Base-by-base conservation (phyloP, 2,113 vertebrate genomes). In the Pelobates fuscus region DNA sequence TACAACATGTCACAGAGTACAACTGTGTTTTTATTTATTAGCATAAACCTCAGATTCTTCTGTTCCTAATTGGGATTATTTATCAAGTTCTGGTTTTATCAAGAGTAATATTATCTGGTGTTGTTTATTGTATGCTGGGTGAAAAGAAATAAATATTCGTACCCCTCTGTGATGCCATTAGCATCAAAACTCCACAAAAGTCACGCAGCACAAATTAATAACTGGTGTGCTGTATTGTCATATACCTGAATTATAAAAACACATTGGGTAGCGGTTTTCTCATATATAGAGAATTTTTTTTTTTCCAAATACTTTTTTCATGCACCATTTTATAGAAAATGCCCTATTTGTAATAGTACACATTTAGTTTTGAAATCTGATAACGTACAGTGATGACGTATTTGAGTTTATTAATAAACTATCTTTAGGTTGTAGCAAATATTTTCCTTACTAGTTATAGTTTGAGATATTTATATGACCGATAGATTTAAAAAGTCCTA, bases 11-110 rank as follows among this genome's bases (percentile, higher is more conserved):
- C 72, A 76, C 72, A 57, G 30, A 46, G 18, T 67, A 67, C 55
- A 20, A 44, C 57, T 60, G 43, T 67, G 55, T 67, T 76, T 60
- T 76, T 75, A 75, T 75, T 75, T 75, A 75, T 67, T 75, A 75
- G 63, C 52, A 52, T 67, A 67, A 76, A 67, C 63, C 44, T 76
- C 55, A 54, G n/a, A 37, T 74, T 67, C 72, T 61, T 67, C 26
- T 60, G 37, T 14, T 23, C 71, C 59, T 75, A 75, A 75, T 75
- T 75, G 71, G 25, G 54, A 59, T 27, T 23, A 67, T 76, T 76
- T 76, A 67, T 76, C 72, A 67, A 30, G 25, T 55, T 76, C 41
- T 49, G 15, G 44, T 26, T 60, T 32, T 67, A 67, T 75, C 49
- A 30, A 30, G 29, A 25, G 3, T 74, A 66, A 46, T 30, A 15